Evolutionary conservation across 1,140 invertebrate species (phyloP).

Genomic region (Drosophila santomea): DNA sequence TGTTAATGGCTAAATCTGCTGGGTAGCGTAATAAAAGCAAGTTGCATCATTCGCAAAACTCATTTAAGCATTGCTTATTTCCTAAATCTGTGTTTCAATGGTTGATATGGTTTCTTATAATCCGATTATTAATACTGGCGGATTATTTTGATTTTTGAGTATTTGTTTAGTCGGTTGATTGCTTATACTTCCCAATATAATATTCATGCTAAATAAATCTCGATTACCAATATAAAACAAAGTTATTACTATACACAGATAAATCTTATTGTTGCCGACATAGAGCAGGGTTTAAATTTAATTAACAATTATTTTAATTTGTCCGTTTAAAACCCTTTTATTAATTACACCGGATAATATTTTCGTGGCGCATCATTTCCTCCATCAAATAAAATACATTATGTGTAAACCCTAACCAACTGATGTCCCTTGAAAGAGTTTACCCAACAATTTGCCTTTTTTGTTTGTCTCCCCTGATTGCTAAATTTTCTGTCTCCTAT

Average conservation of each 20-base stretch:
- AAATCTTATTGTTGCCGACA: too few relatives aligned
- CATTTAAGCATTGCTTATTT: too few relatives aligned
- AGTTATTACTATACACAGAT: too few relatives aligned
- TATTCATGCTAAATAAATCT: not conserved
- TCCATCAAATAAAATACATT: slow-evolving; percentile 20
- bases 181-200: not conserved
- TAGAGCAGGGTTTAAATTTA: not conserved
- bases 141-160: not conserved
- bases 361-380: slow-evolving; percentile 13
- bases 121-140: too few relatives aligned
- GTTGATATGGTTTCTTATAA: too few relatives aligned
- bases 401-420: slow-evolving; percentile 6
- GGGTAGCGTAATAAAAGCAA: not conserved
- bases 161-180: not conserved
- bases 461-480: slow-evolving; percentile 24
- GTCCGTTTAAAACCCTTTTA: not conserved
- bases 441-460: slow-evolving; percentile 11
- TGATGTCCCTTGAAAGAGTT: slow-evolving; percentile 7
- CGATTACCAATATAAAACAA: not conserved
- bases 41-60: not conserved
- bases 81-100: too few relatives aligned
- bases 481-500: slow-evolving; percentile 36
- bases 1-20: slow-evolving; percentile 31
- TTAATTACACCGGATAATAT: slow-evolving; percentile 10
- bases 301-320: not conserved